Evolutionary conservation across 2,797 vertebrate genomes (phyloP).

Genomic region (Philypnodon macrostomus): DNA sequence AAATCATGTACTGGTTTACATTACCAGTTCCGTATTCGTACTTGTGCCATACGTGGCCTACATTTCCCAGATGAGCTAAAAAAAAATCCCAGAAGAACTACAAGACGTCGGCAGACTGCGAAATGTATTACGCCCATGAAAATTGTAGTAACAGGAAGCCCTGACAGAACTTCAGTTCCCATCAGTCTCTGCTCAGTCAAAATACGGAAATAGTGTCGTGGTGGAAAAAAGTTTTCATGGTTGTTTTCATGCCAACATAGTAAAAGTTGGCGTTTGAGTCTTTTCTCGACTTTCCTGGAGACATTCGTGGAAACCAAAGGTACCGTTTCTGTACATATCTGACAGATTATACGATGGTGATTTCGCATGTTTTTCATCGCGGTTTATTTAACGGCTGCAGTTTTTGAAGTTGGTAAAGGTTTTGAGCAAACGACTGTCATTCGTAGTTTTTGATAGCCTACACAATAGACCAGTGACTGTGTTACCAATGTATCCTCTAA

Average conservation of each 20-base stretch:
- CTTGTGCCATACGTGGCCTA: constrained; percentile 19
- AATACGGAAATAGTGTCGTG: constrained; percentile 55
- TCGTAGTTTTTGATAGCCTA: no score
- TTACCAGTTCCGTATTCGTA: constrained; percentile 55
- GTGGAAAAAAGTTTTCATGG: constrained; percentile 72
- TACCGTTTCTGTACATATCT: constrained; percentile 8
- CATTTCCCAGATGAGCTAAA: constrained; percentile 19
- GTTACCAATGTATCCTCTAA: no score
- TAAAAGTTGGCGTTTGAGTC: constrained; percentile 35
- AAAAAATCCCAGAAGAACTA: rapidly evolving
- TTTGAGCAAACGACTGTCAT: background rate
- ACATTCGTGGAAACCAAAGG: constrained; percentile 41
- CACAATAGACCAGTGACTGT: no score
- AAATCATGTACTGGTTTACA: constrained; percentile 32
- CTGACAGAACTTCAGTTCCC: constrained; percentile 48
- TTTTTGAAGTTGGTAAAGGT: background rate
- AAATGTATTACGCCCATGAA: constrained; percentile 37
- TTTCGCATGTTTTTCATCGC: background rate
- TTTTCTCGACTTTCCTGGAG: constrained; percentile 26
- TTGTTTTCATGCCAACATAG: constrained; percentile 49
- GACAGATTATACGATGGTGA: background rate
- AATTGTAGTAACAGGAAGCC: rapidly evolving
- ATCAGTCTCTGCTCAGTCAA: background rate
- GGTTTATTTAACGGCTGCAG: no score
- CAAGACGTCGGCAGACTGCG: rapidly evolving